Evolutionary conservation across 1,140 invertebrate genomes (phyloP).

Genomic region (Oreohelix idahoensis): DNA sequence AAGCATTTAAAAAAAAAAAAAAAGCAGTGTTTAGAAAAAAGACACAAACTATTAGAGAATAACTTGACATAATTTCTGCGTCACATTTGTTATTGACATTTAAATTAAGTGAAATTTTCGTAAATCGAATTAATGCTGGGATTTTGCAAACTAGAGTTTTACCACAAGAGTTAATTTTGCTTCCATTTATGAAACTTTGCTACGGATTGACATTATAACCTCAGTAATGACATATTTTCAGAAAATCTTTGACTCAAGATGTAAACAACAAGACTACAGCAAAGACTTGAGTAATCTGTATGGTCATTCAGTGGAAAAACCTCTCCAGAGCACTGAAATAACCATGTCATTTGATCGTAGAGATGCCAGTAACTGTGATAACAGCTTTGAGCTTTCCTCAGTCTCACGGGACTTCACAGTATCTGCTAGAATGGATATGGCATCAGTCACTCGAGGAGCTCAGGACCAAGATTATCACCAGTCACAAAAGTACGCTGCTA

Average conservation of each 20-base stretch:
- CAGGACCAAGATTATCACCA: constrained; percentile 9
- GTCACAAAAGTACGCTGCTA: background rate
- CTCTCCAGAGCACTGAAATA: background rate
- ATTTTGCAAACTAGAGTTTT: no score
- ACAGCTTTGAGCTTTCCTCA: constrained; percentile 10
- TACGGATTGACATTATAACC: no score
- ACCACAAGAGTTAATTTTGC: no score
- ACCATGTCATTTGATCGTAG: constrained; percentile 18
- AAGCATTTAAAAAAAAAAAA: no score
- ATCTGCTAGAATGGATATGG: background rate
- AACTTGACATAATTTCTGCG: no score
- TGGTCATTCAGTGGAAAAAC: background rate
- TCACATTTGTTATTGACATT: no score
- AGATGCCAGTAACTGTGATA: constrained; percentile 8
- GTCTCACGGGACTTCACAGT: constrained; percentile 7
- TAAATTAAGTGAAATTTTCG: no score
- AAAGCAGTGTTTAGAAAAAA: no score
- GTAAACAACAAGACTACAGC: background rate
- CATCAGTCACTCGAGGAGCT: constrained; percentile 4
- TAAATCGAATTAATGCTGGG: no score
- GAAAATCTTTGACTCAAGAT: constrained; percentile 16
- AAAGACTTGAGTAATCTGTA: constrained; percentile 25
- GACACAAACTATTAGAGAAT: no score
- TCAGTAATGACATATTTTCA: background rate
- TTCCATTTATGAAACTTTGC: no score